A percentile compares a stretch with the other conserved stretches of the same genome.
Conservation (phyloP, 2,888 invertebrate genomes). For the Euphydryas editha region DNA sequence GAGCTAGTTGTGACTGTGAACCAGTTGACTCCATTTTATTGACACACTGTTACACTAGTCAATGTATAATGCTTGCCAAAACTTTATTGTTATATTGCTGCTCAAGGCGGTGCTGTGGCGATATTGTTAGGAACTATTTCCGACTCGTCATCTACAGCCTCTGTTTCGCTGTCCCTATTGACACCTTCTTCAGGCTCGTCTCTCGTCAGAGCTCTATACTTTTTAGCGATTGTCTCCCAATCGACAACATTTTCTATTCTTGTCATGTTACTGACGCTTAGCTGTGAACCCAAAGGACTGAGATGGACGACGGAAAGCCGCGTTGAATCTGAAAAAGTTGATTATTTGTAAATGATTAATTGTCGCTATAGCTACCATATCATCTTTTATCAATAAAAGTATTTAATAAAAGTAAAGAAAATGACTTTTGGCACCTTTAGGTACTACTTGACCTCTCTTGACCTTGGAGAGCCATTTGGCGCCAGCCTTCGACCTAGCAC, state of each 20-base stretch:
- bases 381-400: too few species aligned
- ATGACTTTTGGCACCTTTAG: conserved; percentile 78
- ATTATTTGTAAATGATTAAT: background rate
- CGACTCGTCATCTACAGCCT: conserved; percentile 71
- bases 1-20: too few species aligned
- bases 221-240: conserved; percentile 95
- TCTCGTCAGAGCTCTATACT: conserved; percentile 89
- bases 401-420: background rate
- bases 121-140: conserved; percentile 75
- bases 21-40: too few species aligned
- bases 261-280: conserved; percentile 90
- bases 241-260: conserved; percentile 95
- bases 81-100: too few species aligned
- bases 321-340: conserved; percentile 85
- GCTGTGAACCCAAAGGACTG: conserved; percentile 92
- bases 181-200: conserved; percentile 72
- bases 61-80: too few species aligned
- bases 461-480: conserved; percentile 95
- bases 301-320: conserved; percentile 91
- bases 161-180: conserved; percentile 68
- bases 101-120: conserved; percentile 70
- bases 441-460: conserved; percentile 92
- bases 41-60: background rate
- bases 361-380: too few species aligned
- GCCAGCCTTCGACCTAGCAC: conserved; percentile 93